Percentiles rank a stretch among this genome's conserved stretches.
Evolutionary conservation across 2,797 vertebrate genomes (phyloP).

Genomic region (Chloroceryle inda): DNA sequence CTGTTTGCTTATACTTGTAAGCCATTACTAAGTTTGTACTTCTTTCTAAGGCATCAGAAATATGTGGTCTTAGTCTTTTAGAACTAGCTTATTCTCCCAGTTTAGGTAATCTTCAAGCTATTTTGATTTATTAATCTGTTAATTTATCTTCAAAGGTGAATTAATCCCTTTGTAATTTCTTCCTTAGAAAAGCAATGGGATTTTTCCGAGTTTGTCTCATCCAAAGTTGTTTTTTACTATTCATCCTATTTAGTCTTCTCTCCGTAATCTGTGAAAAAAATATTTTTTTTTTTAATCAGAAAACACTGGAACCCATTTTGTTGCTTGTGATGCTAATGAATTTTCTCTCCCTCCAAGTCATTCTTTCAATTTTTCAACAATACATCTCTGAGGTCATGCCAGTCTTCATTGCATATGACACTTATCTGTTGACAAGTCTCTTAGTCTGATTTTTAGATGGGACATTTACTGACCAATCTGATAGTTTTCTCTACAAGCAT

Average conservation of each 20-base stretch:
- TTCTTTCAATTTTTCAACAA: background rate
- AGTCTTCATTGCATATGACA: background rate
- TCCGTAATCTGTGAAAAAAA: background rate
- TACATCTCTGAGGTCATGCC: background rate
- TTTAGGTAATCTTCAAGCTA: background rate
- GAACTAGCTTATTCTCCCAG: background rate
- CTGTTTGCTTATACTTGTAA: background rate
- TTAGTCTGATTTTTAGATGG: background rate
- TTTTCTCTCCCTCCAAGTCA: background rate
- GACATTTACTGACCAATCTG: background rate
- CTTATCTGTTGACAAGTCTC: background rate
- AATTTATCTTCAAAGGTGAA: background rate
- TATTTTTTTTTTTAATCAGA: background rate
- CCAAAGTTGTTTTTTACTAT: background rate
- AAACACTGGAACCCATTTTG: background rate
- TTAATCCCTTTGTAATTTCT: background rate
- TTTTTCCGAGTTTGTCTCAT: background rate
- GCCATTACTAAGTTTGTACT: background rate
- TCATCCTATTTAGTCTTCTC: background rate
- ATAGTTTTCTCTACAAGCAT: background rate
- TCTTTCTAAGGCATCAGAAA: background rate
- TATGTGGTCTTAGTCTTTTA: background rate
- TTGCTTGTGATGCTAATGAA: background rate
- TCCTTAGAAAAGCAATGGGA: background rate
- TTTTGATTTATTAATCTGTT: background rate